These are phyloP conservation scores for Camelus dromedarius DNA, from an alignment of 2,113 vertebrate genomes.

Conservation along the genomic window DNA sequence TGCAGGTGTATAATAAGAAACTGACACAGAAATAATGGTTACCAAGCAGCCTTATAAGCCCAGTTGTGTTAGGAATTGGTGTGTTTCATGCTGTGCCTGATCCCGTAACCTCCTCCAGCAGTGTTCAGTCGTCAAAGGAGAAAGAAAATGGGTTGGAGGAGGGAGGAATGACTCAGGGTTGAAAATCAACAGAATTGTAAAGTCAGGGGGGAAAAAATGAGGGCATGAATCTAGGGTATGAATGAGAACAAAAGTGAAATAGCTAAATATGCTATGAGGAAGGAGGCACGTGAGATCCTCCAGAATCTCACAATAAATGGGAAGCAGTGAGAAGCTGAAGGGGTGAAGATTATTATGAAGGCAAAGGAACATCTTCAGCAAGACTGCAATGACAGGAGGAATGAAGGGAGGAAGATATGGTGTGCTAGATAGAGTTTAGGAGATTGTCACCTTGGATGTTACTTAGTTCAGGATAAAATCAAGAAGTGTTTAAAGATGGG, in stretches of 20 bases:
- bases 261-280: background rate
- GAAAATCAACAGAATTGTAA: background rate
- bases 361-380: conserved; percentile 24
- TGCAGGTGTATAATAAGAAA: background rate
- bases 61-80: background rate
- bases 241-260: background rate
- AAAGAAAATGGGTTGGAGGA: background rate
- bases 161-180: background rate
- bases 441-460: background rate
- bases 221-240: background rate
- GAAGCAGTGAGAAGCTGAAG: background rate
- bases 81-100: background rate
- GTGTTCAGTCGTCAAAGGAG: background rate
- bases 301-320: background rate
- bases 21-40: background rate
- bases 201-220: background rate
- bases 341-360: background rate
- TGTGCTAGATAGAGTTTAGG: background rate
- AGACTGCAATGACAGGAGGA: background rate
- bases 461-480: background rate
- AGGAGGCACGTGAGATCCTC: background rate
- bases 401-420: background rate
- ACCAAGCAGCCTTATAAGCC: background rate
- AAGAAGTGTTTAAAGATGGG: background rate
- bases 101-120: background rate